Conservation (phyloP, 2,113 vertebrate genomes). For the Oenanthe oenanthe region DNA sequence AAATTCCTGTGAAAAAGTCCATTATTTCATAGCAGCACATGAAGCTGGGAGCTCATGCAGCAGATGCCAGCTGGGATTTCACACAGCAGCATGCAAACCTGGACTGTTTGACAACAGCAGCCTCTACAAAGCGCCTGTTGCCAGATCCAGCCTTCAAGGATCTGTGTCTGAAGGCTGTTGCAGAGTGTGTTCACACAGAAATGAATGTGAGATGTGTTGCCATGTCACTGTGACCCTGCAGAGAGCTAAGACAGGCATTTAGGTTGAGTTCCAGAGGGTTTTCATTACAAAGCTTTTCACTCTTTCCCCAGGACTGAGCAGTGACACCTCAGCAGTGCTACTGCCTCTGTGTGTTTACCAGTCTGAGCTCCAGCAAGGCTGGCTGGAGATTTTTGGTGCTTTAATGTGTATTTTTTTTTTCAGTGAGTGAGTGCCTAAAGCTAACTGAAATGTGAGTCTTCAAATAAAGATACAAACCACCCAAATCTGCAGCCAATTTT, state of each 20-base stretch:
- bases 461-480: background rate
- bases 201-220: background rate
- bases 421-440: background rate
- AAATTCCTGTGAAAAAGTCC: background rate
- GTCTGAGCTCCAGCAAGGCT: background rate
- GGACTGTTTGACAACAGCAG: background rate
- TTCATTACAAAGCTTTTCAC: background rate
- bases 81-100: background rate
- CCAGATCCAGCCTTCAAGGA: background rate
- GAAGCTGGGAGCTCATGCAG: background rate
- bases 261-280: background rate
- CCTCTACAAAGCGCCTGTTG: background rate
- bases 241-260: background rate
- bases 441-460: fast-evolving
- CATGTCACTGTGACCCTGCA: background rate
- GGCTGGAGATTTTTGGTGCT: background rate
- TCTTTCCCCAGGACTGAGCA: background rate
- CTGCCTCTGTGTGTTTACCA: background rate
- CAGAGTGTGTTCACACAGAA: background rate
- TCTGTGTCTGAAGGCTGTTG: background rate
- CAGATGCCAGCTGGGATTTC: background rate
- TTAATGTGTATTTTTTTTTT: background rate
- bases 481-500: background rate
- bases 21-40: background rate
- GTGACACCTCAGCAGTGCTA: background rate